Conservation (phyloP, 2,888 invertebrate species). For the Labia minor region DNA sequence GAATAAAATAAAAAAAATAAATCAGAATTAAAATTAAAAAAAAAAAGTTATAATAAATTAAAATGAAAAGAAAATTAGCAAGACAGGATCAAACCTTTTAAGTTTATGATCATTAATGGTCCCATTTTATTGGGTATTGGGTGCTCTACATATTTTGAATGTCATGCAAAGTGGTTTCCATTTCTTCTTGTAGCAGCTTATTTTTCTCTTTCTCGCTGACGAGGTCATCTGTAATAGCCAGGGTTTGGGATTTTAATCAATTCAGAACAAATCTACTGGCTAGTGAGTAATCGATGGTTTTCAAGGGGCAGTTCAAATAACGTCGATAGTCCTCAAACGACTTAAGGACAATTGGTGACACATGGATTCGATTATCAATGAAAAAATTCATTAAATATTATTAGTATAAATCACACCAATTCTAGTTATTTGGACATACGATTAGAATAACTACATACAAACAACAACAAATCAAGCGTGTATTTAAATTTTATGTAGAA, state of each 20-base stretch:
- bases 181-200: slow-evolving; percentile 93
- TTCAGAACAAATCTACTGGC: background rate
- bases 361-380: background rate
- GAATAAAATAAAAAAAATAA: slow-evolving; percentile 21
- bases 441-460: slow-evolving; percentile 22
- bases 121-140: slow-evolving; percentile 17
- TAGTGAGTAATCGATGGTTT: background rate
- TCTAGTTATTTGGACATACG: slow-evolving; percentile 23
- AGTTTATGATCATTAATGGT: background rate
- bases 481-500: slow-evolving; percentile 23
- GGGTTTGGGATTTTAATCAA: slow-evolving; percentile 13
- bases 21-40: slow-evolving; percentile 24
- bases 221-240: slow-evolving; percentile 75
- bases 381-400: background rate
- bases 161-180: slow-evolving; percentile 98
- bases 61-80: slow-evolving; percentile 16
- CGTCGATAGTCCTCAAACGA: background rate
- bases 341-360: background rate
- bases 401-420: background rate
- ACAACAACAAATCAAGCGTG: slow-evolving; percentile 23
- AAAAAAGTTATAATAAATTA: background rate
- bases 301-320: background rate
- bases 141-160: slow-evolving; percentile 86
- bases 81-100: background rate
- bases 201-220: slow-evolving; percentile 89